Conservation (phyloP, 1,140 invertebrate species). For the Bombyx mori region ASM3026992v2 NC_085107.1:3299501-3300000, state of each 20-base stretch:
- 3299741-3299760: conserved; percentile 83
- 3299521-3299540: too few relatives aligned
- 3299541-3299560: too few relatives aligned
- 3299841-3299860: conserved; percentile 45
- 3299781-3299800: conserved; percentile 79
- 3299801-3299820: conserved; percentile 77
- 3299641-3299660: too few relatives aligned
- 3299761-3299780: conserved; percentile 80
- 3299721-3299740: conserved; percentile 43
- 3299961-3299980: conserved; percentile 41
- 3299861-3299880: conserved; percentile 34
- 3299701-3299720: too few relatives aligned
- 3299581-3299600: too few relatives aligned
- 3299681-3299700: too few relatives aligned
- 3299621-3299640: too few relatives aligned
- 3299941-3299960: conserved; percentile 54
- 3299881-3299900: conserved; percentile 31
- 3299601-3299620: too few relatives aligned
- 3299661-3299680: too few relatives aligned
- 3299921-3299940: conserved; percentile 29
- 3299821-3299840: conserved; percentile 67
- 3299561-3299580: too few relatives aligned
- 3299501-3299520: too few relatives aligned
- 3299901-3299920: conserved; percentile 11
- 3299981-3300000: conserved; percentile 42